Conservation (phyloP, 2,888 invertebrate species). For the Epistrophella euchroma region DNA sequence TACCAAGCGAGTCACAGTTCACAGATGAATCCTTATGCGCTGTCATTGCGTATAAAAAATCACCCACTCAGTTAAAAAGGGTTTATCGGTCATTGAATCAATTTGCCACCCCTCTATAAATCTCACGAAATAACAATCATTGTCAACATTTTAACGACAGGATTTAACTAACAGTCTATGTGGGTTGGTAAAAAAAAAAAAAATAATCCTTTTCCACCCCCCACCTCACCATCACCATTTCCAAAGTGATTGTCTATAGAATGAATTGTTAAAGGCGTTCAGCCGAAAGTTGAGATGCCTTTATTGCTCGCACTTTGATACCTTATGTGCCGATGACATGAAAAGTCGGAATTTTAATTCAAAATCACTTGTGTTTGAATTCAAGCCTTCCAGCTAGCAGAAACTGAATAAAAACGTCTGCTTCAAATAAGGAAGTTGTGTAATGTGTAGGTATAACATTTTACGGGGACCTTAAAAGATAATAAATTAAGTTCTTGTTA, state of each 20-base stretch:
- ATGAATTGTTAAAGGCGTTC: constrained; percentile 65
- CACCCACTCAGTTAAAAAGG: constrained; percentile 51
- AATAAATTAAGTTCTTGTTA: constrained; percentile 72
- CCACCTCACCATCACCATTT: constrained; percentile 10
- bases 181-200: constrained; percentile 4
- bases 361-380: constrained; percentile 57
- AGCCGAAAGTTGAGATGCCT: constrained; percentile 54
- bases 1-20: constrained; percentile 56
- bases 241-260: constrained; percentile 39
- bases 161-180: constrained; percentile 19
- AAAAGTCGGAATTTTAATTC: constrained; percentile 74
- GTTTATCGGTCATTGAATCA: constrained; percentile 68
- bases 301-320: constrained; percentile 61
- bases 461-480: constrained; percentile 51
- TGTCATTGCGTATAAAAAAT: constrained; percentile 41
- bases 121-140: constrained; percentile 60
- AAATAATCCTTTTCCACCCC: constrained; percentile 43
- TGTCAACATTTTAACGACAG: constrained; percentile 67
- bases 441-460: constrained; percentile 12
- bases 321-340: constrained; percentile 75
- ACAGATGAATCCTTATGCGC: constrained; percentile 63
- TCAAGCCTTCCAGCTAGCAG: constrained; percentile 19
- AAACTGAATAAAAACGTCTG: constrained; percentile 24
- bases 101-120: constrained; percentile 51
- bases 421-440: constrained; percentile 39